These are phyloP conservation scores for Brachionus koreanus DNA, from an alignment of 1,140 invertebrate species.

Conservation along the genomic window DNA sequence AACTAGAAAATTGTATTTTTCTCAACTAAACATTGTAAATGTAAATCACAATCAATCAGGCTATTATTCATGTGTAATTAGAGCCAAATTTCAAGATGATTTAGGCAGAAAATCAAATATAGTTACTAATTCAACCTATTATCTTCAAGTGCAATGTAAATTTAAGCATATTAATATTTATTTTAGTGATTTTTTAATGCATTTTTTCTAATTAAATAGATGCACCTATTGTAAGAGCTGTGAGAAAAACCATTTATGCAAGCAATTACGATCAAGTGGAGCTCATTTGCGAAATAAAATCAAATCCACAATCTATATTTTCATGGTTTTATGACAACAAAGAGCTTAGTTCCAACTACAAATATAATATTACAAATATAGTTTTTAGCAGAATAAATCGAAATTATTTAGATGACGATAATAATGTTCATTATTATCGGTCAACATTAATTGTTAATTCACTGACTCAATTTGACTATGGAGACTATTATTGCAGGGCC, in stretches of 20 bases:
- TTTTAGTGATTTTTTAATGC: not conserved
- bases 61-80: slow-evolving; percentile 28
- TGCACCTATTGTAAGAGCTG: slow-evolving; percentile 2
- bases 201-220: not conserved
- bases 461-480: slow-evolving; percentile 31
- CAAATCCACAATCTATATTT: slow-evolving; percentile 36
- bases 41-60: slow-evolving; percentile 21
- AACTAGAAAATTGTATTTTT: slow-evolving; percentile 6
- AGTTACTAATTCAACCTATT: slow-evolving; percentile 9
- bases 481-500: slow-evolving; percentile 19
- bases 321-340: slow-evolving; percentile 18
- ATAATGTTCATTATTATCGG: slow-evolving; percentile 6
- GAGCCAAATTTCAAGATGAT: not conserved
- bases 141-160: slow-evolving; percentile 44
- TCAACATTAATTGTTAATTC: slow-evolving; percentile 27
- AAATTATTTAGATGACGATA: not conserved
- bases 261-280: slow-evolving; percentile 38
- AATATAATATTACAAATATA: slow-evolving; percentile 37
- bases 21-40: slow-evolving; percentile 3
- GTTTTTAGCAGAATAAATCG: slow-evolving; percentile 5
- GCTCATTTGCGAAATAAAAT: slow-evolving; percentile 16
- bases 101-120: not conserved
- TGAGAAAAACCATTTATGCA: not conserved
- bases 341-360: slow-evolving; percentile 11
- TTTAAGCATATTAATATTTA: not conserved